A percentile compares a stretch with the other conserved stretches of the same genome.
phyloP scores from a whole-genome alignment of 1,140 invertebrate genomes.

The Philaenus spumarius region DNA sequence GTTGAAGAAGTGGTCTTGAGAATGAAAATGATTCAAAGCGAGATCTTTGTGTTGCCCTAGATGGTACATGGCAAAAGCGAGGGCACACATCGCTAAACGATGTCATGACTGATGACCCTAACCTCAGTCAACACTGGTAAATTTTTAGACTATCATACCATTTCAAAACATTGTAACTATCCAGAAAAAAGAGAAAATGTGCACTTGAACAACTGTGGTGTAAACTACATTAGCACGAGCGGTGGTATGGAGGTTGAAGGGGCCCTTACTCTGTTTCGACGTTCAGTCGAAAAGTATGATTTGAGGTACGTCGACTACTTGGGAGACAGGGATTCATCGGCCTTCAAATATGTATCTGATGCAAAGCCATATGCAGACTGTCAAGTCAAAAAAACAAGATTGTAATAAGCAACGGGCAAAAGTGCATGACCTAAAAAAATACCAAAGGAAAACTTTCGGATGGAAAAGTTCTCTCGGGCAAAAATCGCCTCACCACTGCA shows the following conservation, averaged over 20 bases:
- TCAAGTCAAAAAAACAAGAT: constrained; percentile 27
- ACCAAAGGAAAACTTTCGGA: constrained; percentile 18
- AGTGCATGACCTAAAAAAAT: constrained; percentile 25
- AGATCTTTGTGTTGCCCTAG: too few relatives aligned
- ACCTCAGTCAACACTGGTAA: too few relatives aligned
- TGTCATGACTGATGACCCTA: too few relatives aligned
- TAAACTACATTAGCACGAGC: constrained; percentile 25
- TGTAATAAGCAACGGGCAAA: constrained; percentile 28
- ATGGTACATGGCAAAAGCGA: too few relatives aligned
- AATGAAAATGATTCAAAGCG: too few relatives aligned
- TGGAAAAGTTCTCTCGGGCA: too few relatives aligned
- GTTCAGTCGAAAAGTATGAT: constrained; percentile 18
- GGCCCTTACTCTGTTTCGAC: constrained; percentile 16
- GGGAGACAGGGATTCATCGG: constrained; percentile 26
- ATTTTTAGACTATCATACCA: too few relatives aligned
- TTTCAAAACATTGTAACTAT: too few relatives aligned
- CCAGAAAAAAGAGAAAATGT: too few relatives aligned
- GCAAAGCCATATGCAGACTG: constrained; percentile 26
- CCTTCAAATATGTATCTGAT: background rate
- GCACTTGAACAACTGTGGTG: constrained; percentile 22
- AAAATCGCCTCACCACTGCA: constrained; percentile 20
- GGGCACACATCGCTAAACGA: too few relatives aligned
- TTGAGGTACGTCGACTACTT: constrained; percentile 25
- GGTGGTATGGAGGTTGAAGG: constrained; percentile 29
- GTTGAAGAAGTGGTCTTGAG: too few relatives aligned